Conservation (phyloP, 1,140 invertebrate genomes). For the Nylanderia fulva region DNA sequence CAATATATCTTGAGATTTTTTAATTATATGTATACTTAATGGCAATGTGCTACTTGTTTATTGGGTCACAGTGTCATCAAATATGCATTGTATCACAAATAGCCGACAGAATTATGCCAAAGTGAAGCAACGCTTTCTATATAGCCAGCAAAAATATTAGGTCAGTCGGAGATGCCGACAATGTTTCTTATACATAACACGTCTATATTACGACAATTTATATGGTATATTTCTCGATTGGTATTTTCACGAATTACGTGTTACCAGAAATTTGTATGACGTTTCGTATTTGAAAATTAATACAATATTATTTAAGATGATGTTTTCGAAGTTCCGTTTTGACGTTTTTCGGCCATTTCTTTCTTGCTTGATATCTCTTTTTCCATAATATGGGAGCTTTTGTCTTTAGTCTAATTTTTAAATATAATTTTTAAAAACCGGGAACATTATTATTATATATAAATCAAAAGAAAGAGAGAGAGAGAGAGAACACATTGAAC, state of each 20-base stretch:
- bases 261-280: not conserved
- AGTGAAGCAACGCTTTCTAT: slow-evolving; percentile 49
- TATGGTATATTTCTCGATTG: slow-evolving; percentile 14
- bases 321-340: slow-evolving; percentile 32
- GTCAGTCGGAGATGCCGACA: slow-evolving; percentile 39
- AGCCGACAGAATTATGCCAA: slow-evolving; percentile 71
- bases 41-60: slow-evolving; percentile 65
- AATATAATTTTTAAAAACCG: not conserved
- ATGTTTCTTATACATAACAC: not conserved
- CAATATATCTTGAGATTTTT: not conserved
- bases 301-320: not conserved
- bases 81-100: slow-evolving; percentile 53
- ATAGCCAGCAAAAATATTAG: slow-evolving; percentile 60
- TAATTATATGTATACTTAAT: not conserved
- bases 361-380: slow-evolving; percentile 44
- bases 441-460: not conserved
- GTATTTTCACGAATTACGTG: not conserved
- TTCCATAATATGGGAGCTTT: not conserved
- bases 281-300: not conserved
- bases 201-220: slow-evolving; percentile 11
- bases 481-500: not conserved
- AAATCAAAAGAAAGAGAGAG: not conserved
- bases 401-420: not conserved
- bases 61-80: slow-evolving; percentile 68
- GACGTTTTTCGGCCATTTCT: slow-evolving; percentile 56